A percentile compares a stretch with the other conserved stretches of the same genome.
Conservation (phyloP, 2,113 vertebrate genomes). For the human (Homo sapiens) region DNA sequence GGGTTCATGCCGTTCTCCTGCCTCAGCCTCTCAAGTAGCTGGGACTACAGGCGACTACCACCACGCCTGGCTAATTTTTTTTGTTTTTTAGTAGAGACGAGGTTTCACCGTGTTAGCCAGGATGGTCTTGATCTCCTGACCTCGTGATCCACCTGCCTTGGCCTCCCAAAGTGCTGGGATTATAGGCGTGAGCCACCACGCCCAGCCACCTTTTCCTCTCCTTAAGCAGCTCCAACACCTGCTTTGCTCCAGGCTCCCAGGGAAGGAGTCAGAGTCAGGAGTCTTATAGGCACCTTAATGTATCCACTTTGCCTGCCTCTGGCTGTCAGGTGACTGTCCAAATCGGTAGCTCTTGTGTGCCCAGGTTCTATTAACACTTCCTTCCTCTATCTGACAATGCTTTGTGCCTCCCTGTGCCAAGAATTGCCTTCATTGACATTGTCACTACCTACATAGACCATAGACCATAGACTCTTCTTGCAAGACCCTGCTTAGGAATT, state of each 20-base stretch:
- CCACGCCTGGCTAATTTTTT: too few species aligned
- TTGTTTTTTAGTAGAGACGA: too few species aligned
- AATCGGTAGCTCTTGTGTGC: neutral
- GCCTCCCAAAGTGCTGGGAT: too few species aligned
- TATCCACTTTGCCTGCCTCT: neutral
- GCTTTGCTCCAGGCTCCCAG: neutral
- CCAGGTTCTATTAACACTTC: neutral
- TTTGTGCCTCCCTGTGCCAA: neutral
- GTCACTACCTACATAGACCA: neutral
- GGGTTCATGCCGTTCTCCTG: too few species aligned
- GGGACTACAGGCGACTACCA: too few species aligned
- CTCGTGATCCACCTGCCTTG: too few species aligned
- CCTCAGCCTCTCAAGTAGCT: too few species aligned
- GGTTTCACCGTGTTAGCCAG: too few species aligned
- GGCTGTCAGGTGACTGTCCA: neutral
- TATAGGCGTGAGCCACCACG: too few species aligned
- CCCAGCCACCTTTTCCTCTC: neutral
- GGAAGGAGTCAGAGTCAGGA: neutral
- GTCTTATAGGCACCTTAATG: neutral
- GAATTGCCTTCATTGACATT: neutral
- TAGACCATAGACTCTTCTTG: too few species aligned
- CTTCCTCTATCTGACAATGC: neutral
- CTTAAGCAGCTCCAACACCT: neutral
- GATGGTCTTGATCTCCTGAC: too few species aligned
- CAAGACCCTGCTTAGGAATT: neutral